phyloP scores from a whole-genome alignment of 2,888 invertebrate species.

The Aphrophora alni region DNA sequence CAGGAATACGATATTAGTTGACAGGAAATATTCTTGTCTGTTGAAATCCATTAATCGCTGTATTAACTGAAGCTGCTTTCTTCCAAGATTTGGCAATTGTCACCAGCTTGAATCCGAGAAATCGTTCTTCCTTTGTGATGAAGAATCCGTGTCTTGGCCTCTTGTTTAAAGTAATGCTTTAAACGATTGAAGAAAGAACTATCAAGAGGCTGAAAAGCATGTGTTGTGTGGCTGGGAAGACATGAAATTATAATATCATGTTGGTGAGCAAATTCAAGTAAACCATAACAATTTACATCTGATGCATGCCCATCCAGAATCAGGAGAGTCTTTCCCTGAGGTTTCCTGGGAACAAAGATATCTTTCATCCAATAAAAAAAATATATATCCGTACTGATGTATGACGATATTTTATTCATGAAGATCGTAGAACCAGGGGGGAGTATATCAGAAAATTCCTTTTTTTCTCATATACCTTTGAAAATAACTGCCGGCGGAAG shows the following conservation, averaged over 20 bases:
- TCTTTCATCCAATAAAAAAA: not conserved
- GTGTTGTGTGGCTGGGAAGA: not conserved
- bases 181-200: not conserved
- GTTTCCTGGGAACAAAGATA: not conserved
- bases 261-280: not conserved
- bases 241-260: not conserved
- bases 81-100: not conserved
- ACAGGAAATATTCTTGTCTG: not conserved
- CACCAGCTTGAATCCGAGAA: not conserved
- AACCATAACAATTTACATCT: not conserved
- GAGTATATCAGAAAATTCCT: not conserved
- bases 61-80: not conserved
- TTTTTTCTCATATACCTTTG: not conserved
- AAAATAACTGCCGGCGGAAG: too few relatives aligned
- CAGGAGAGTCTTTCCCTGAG: not conserved
- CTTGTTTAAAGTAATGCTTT: not conserved
- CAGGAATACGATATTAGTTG: not conserved
- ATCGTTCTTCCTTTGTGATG: not conserved
- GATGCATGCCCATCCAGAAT: not conserved
- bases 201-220: not conserved
- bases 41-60: not conserved
- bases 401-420: not conserved
- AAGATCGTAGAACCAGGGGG: not conserved
- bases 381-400: not conserved
- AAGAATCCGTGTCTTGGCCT: not conserved